Evolutionary conservation across 2,113 vertebrate species (phyloP).

Genomic region (Halichoeres trimaculatus): DNA sequence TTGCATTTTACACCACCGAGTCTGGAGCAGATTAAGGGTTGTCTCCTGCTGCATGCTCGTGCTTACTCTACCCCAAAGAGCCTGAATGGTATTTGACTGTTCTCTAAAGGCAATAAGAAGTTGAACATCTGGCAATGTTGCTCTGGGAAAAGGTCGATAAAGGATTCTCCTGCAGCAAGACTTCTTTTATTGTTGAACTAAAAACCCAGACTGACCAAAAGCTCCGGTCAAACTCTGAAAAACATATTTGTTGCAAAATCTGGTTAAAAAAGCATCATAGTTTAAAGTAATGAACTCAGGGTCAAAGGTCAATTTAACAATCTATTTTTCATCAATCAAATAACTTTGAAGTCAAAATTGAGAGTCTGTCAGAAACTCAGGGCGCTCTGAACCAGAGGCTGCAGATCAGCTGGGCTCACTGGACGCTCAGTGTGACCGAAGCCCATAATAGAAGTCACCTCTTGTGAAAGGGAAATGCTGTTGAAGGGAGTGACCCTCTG

Average conservation of each 20-base stretch:
- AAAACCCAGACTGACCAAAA: not conserved
- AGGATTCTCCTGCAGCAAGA: slow-evolving; percentile 53
- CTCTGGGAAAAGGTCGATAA: slow-evolving; percentile 66
- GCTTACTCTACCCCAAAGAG: slow-evolving; percentile 81
- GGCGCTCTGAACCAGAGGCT: not conserved
- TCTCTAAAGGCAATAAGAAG: slow-evolving; percentile 75
- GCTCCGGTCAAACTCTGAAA: no score
- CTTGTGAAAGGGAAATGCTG: slow-evolving; percentile 75
- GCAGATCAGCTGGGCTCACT: slow-evolving; percentile 2
- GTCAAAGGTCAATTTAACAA: no score
- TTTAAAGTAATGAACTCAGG: no score
- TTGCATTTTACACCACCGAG: slow-evolving; percentile 79
- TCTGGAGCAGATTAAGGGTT: slow-evolving; percentile 80
- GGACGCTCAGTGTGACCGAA: slow-evolving; percentile 33
- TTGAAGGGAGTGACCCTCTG: slow-evolving; percentile 70
- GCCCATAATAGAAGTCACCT: slow-evolving; percentile 67
- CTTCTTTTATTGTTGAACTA: slow-evolving; percentile 42
- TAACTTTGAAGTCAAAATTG: not conserved
- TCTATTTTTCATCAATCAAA: not conserved
- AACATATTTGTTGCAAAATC: no score
- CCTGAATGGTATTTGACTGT: slow-evolving; percentile 72
- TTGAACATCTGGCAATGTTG: slow-evolving; percentile 76
- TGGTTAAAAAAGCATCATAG: no score
- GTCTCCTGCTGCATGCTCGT: slow-evolving; percentile 75
- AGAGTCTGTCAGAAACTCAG: no score